Evolutionary conservation across 2,888 invertebrate genomes (phyloP).

Genomic region (Sesia apiformis): DNA sequence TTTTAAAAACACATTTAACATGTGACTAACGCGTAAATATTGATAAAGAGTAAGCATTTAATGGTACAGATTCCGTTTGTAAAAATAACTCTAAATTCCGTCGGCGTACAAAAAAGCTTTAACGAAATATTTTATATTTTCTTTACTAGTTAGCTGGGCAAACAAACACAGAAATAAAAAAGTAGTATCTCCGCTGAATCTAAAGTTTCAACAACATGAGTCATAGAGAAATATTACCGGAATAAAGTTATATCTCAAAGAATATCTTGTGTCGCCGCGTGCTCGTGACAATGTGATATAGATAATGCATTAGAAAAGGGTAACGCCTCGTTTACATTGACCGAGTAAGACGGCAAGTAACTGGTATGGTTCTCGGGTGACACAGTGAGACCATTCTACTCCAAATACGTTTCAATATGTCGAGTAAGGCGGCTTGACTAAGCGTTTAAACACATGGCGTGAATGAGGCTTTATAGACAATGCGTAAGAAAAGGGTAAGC

Average conservation of each 20-base stretch:
- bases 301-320: conserved; percentile 66
- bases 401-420: background rate
- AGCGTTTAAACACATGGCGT: conserved; percentile 7
- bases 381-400: background rate
- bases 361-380: background rate
- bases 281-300: conserved; percentile 70
- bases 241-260: conserved; percentile 63
- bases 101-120: background rate
- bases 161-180: background rate
- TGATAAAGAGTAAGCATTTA: no score
- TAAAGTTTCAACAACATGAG: conserved; percentile 18
- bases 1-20: no score
- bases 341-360: background rate
- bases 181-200: background rate
- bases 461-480: conserved; percentile 49
- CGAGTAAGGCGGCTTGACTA: background rate
- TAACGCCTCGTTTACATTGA: conserved; percentile 43
- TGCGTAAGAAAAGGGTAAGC: conserved; percentile 61
- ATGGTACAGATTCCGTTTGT: no score
- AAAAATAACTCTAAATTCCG: no score
- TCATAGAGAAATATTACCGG: conserved; percentile 54
- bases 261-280: conserved; percentile 67
- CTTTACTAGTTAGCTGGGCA: background rate
- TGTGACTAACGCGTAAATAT: no score
- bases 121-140: background rate